Percentiles rank a stretch among this genome's conserved stretches.
Evolutionary conservation across 2,797 vertebrate genomes (phyloP).

Genomic region (Catharus ustulatus): DNA sequence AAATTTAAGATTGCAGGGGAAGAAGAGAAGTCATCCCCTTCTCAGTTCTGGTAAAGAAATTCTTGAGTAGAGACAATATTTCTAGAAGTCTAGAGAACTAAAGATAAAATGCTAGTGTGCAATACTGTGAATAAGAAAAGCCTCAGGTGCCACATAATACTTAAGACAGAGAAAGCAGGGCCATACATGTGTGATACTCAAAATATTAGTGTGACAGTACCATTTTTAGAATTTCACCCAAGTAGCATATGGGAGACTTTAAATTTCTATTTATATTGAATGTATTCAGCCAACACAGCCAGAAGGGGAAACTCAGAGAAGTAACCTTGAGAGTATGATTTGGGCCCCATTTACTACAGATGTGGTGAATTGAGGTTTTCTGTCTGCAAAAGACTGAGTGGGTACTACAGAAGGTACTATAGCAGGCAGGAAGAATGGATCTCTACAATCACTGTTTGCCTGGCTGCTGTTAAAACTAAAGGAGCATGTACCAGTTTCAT

Average conservation of each 20-base stretch:
- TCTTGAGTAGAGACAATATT: neutral
- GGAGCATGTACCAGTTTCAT: neutral
- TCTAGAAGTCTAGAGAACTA: neutral
- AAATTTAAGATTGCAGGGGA: neutral
- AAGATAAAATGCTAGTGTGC: neutral
- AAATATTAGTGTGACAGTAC: neutral
- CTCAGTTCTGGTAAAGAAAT: neutral
- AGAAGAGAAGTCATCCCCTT: neutral
- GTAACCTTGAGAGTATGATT: neutral
- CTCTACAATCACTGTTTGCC: neutral
- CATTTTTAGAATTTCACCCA: neutral
- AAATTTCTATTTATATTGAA: neutral
- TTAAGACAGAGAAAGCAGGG: neutral
- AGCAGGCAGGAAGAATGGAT: neutral
- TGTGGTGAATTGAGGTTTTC: neutral
- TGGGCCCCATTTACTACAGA: neutral
- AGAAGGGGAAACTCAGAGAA: neutral
- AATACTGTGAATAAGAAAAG: neutral
- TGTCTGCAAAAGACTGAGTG: neutral
- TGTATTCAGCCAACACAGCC: neutral
- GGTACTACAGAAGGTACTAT: neutral
- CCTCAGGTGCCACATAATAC: neutral
- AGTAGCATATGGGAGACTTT: neutral
- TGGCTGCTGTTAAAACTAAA: neutral
- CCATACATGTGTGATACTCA: neutral